Percentiles rank a stretch among this genome's conserved stretches.
phyloP scores from a whole-genome alignment of 2,888 invertebrate species.

The Minunthozetes semirufus region DNA sequence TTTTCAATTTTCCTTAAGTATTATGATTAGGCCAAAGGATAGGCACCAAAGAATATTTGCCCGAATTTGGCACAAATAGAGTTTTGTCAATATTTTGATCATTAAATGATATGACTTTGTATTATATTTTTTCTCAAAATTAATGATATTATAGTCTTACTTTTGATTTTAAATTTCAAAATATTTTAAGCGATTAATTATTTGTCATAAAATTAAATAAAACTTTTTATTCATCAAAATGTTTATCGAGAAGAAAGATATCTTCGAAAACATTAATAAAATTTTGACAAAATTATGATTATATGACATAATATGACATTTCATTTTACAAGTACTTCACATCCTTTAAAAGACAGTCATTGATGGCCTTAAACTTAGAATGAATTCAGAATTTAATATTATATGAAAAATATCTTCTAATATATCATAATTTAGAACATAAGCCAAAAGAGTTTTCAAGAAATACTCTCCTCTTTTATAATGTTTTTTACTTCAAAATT shows the following conservation, averaged over 20 bases:
- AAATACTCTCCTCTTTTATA: neutral
- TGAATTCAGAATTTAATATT: neutral
- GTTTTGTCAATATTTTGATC: neutral
- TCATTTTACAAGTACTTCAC: neutral
- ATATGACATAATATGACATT: neutral
- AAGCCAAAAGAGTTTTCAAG: neutral
- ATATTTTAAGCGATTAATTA: neutral
- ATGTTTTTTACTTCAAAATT: neutral
- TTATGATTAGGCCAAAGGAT: too few species aligned
- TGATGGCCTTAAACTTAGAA: neutral
- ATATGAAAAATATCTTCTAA: neutral
- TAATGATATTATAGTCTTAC: too few species aligned
- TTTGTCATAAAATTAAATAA: neutral
- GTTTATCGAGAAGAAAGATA: neutral
- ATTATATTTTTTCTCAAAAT: too few species aligned
- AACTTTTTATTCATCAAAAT: neutral
- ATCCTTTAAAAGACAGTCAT: neutral
- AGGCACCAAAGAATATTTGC: too few species aligned
- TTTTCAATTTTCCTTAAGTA: too few species aligned
- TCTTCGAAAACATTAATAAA: slow-evolving; percentile 17
- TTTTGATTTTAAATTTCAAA: too few species aligned
- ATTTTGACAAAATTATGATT: neutral
- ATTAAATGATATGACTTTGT: neutral
- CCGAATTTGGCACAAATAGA: too few species aligned
- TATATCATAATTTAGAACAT: neutral